These are phyloP conservation scores for Cheirogaleus major DNA, from an alignment of 2,797 vertebrate genomes.

Conservation along the genomic window DNA sequence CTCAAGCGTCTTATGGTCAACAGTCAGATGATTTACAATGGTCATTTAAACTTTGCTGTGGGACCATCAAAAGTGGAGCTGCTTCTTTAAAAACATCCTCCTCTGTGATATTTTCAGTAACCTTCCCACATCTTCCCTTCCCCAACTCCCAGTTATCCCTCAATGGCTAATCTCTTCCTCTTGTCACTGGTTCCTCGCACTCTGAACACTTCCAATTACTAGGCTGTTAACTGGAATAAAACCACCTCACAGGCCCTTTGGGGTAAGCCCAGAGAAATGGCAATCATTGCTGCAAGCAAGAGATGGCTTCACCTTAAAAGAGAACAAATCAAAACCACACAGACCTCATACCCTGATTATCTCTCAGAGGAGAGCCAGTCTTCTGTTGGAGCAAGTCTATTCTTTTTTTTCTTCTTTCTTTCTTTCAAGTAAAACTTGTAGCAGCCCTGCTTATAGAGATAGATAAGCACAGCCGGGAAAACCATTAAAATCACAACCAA, in stretches of 20 bases:
- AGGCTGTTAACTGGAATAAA: constrained; percentile 31
- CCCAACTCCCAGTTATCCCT: not conserved
- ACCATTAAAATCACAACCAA: not conserved
- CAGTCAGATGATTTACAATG: not conserved
- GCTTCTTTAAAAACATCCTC: not conserved
- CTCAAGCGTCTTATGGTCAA: not conserved
- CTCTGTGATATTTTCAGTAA: constrained; percentile 7
- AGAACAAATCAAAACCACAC: constrained; percentile 26
- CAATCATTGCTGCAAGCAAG: not conserved
- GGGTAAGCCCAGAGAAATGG: constrained; percentile 26
- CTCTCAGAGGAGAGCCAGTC: constrained; percentile 24
- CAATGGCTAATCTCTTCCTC: not conserved
- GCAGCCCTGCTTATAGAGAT: not conserved
- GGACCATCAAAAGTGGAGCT: not conserved
- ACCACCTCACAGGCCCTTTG: not conserved
- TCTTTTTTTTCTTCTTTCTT: not conserved
- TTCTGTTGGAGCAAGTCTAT: not conserved
- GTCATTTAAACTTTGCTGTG: not conserved
- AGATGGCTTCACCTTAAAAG: constrained; percentile 40
- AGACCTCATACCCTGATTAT: not conserved
- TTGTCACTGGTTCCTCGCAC: not conserved
- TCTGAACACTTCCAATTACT: constrained; percentile 40
- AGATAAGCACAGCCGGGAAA: not conserved
- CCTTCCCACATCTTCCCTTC: not conserved
- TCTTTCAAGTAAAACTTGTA: not conserved